These are phyloP conservation scores for Amblyraja radiata DNA, from an alignment of 2,797 vertebrate species.

Conservation along the genomic window DNA sequence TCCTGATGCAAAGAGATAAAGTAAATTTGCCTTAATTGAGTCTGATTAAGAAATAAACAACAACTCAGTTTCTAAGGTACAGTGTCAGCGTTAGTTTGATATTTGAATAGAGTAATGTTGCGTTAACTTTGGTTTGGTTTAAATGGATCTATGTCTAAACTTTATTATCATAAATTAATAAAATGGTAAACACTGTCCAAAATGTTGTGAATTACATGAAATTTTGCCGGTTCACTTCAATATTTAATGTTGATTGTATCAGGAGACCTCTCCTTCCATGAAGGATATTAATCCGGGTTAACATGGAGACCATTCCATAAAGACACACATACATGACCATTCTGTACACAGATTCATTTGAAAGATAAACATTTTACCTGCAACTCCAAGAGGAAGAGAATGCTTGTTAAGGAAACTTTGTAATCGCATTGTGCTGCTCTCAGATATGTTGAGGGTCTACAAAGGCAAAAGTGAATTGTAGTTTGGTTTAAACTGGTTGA, in stretches of 20 bases:
- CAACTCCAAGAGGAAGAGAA: conserved; percentile 59
- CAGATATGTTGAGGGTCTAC: conserved; percentile 52
- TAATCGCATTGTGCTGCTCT: conserved; percentile 64
- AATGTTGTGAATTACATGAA: neutral
- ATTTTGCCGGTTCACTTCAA: conserved; percentile 7
- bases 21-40: neutral
- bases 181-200: too few relatives aligned
- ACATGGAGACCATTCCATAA: neutral
- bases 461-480: conserved; percentile 34
- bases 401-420: conserved; percentile 77
- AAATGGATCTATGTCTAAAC: neutral
- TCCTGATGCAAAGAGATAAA: too few relatives aligned
- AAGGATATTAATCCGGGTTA: neutral
- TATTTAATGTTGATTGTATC: neutral
- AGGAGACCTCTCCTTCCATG: neutral
- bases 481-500: neutral
- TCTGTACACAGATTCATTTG: neutral
- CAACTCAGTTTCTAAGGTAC: neutral
- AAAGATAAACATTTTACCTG: conserved; percentile 58
- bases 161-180: neutral
- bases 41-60: neutral
- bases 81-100: neutral
- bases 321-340: too few relatives aligned
- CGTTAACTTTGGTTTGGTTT: too few relatives aligned
- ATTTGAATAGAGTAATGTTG: too few relatives aligned